Evolutionary conservation across 2,888 invertebrate genomes (phyloP).

Genomic region (Drosophila mercatorum): DNA sequence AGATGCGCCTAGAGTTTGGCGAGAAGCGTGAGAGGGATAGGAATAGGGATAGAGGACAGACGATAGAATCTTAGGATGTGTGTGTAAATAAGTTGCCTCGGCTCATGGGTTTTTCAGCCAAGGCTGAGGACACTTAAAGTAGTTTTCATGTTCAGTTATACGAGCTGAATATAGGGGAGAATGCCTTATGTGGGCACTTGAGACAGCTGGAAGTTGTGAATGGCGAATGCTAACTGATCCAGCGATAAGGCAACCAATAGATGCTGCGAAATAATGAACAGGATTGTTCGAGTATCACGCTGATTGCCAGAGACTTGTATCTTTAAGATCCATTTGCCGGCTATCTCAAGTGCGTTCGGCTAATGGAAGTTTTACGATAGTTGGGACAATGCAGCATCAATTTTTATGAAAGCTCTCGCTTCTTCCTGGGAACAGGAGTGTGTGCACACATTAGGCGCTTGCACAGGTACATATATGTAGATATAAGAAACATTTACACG

Average conservation of each 20-base stretch:
- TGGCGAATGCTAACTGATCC: conserved; percentile 30
- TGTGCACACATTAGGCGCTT: conserved; percentile 54
- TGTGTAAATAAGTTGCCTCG: conserved; percentile 26
- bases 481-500: conserved; percentile 36
- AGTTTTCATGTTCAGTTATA: conserved; percentile 59
- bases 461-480: conserved; percentile 18
- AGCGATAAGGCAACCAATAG: conserved; percentile 40
- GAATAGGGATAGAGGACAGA: neutral
- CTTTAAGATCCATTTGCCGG: conserved; percentile 28
- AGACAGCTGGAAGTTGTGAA: conserved; percentile 30
- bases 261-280: conserved; percentile 12
- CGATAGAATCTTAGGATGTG: conserved; percentile 12
- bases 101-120: conserved; percentile 24
- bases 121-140: conserved; percentile 66
- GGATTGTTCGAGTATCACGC: neutral
- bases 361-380: conserved; percentile 79
- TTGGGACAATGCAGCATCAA: conserved; percentile 44
- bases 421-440: neutral
- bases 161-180: conserved; percentile 41
- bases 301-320: conserved; percentile 22
- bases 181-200: conserved; percentile 41
- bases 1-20: neutral
- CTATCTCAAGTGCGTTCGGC: conserved; percentile 33
- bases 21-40: neutral
- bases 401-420: conserved; percentile 45